phyloP scores from a whole-genome alignment of 2,113 vertebrate genomes.

The Malurus alboscapulatus region DNA sequence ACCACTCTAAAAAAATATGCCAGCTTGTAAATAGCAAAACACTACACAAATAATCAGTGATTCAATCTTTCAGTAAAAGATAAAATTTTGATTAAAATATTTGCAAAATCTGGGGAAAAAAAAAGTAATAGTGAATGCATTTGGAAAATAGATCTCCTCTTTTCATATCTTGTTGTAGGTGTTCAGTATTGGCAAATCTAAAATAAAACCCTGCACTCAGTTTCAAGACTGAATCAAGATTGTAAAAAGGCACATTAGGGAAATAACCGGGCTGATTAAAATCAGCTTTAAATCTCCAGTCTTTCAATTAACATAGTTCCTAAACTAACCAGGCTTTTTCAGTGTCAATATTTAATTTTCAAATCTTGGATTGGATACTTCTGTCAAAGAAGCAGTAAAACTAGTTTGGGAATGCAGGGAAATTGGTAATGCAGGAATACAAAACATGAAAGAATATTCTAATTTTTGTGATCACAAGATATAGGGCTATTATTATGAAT shows the following conservation, averaged over 20 bases:
- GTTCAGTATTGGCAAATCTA: neutral
- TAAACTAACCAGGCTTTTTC: neutral
- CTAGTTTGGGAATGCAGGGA: neutral
- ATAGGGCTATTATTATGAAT: neutral
- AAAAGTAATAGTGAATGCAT: fast-evolving
- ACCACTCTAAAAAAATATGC: neutral
- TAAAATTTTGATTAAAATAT: neutral
- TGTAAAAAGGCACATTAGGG: neutral
- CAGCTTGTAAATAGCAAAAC: neutral
- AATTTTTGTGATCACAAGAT: neutral
- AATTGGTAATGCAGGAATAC: neutral
- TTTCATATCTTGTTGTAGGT: neutral
- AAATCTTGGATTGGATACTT: neutral
- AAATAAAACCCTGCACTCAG: neutral
- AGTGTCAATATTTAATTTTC: neutral
- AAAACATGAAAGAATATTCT: neutral
- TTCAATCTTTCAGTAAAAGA: neutral
- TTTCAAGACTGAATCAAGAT: neutral
- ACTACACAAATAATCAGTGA: neutral
- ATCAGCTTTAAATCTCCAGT: neutral
- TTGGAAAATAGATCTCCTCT: neutral
- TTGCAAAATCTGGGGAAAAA: neutral
- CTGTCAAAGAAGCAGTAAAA: neutral
- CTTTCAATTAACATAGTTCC: neutral
- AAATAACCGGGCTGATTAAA: neutral